Conservation (phyloP, 2,888 invertebrate species). For the Amblyteles armatorius region DNA sequence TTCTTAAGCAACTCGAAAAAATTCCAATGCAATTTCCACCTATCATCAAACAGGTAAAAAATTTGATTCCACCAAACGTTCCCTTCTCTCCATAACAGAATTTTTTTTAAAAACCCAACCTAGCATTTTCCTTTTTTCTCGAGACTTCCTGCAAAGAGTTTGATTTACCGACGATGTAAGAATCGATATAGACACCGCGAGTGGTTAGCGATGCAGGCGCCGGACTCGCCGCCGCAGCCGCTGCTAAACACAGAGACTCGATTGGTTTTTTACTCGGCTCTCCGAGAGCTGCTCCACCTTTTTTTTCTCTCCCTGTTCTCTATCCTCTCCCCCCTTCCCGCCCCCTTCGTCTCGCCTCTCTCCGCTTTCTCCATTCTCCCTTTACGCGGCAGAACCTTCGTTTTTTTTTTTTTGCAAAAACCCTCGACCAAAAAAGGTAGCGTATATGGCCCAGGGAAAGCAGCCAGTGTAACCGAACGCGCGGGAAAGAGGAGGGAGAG, state of each 20-base stretch:
- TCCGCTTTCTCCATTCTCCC: conserved; percentile 63
- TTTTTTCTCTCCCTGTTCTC: conserved; percentile 45
- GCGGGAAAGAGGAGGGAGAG: conserved; percentile 28
- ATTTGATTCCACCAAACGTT: too few relatives aligned
- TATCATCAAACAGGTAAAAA: too few relatives aligned
- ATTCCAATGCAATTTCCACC: too few relatives aligned
- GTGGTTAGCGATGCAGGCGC: conserved; percentile 68
- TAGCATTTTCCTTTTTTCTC: not conserved
- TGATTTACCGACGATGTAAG: too few relatives aligned
- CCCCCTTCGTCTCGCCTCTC: conserved; percentile 29
- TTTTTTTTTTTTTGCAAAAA: conserved; percentile 72
- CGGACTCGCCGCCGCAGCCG: conserved; percentile 70
- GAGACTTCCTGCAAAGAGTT: not conserved
- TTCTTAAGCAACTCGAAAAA: too few relatives aligned
- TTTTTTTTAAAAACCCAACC: not conserved
- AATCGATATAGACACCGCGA: not conserved
- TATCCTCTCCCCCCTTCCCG: conserved; percentile 60
- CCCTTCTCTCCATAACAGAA: too few relatives aligned
- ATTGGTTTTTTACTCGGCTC: conserved; percentile 83
- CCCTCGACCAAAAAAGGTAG: conserved; percentile 67
- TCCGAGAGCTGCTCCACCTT: conserved; percentile 49
- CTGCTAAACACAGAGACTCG: conserved; percentile 80
- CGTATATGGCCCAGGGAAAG: not conserved
- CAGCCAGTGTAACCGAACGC: conserved; percentile 34
- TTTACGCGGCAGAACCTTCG: conserved; percentile 57